Conservation (phyloP, 2,113 vertebrate genomes). For the Pygoscelis antarcticus region DNA sequence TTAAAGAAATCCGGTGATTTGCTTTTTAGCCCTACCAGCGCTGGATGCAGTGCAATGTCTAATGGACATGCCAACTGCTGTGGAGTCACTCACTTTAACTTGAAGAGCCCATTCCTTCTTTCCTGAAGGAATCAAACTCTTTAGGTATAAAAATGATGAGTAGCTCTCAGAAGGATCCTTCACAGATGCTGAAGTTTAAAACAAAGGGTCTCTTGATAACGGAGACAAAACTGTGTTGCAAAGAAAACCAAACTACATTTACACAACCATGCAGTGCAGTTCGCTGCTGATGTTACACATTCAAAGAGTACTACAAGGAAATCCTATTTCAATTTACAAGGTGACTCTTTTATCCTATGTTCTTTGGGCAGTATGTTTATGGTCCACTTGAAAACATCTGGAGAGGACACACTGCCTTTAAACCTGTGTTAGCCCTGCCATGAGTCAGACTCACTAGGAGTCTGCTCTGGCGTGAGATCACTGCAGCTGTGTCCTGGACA, state of each 20-base stretch:
- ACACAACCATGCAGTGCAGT: not conserved
- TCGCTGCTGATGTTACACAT: not conserved
- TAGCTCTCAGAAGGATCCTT: not conserved
- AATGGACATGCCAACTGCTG: not conserved
- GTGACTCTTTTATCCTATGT: not conserved
- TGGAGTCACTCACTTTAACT: not conserved
- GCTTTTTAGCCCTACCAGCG: not conserved
- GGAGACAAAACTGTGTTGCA: not conserved
- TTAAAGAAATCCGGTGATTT: not conserved
- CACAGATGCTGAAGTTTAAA: not conserved
- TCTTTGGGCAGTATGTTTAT: not conserved
- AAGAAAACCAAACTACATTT: not conserved
- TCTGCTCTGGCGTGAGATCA: not conserved
- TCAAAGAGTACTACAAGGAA: not conserved
- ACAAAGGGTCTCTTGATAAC: not conserved
- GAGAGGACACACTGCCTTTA: not conserved
- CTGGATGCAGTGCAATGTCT: not conserved
- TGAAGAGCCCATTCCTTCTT: not conserved
- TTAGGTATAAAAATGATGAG: not conserved
- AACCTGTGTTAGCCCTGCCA: not conserved
- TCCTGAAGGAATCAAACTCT: not conserved
- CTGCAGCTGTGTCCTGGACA: not conserved
- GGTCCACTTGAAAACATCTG: not conserved
- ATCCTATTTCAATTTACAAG: not conserved
- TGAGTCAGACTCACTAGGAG: fast-evolving